Percentiles rank a stretch among this genome's conserved stretches.
Conservation (phyloP, 2,797 vertebrate species). For the Tiaroga cobitis region DNA sequence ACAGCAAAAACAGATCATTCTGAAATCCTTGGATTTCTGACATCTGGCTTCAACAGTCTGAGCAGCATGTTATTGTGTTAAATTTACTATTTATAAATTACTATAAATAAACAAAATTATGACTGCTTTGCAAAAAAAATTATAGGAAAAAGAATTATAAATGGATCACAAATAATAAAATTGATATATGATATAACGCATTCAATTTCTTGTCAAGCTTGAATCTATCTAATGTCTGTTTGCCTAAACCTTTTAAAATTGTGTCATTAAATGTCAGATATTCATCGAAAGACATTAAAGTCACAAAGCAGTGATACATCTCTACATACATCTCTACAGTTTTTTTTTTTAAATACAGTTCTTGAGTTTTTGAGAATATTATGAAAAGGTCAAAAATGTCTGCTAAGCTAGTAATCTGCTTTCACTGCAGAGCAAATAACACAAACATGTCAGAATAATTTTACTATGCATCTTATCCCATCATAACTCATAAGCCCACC, state of each 20-base stretch:
- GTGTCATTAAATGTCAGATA: slow-evolving; percentile 21
- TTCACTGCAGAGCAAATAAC: slow-evolving; percentile 36
- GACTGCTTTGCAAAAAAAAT: not conserved
- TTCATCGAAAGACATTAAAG: not conserved
- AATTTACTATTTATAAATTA: not conserved
- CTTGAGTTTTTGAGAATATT: not conserved
- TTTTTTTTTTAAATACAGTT: not conserved
- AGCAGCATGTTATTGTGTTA: not conserved
- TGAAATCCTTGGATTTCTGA: not conserved
- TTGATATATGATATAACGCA: not conserved
- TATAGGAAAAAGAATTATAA: not conserved
- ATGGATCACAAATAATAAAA: not conserved
- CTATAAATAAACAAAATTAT: not conserved
- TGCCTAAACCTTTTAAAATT: not conserved
- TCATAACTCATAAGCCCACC: slow-evolving; percentile 44
- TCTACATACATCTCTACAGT: not conserved
- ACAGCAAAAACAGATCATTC: not conserved
- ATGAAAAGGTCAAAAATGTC: slow-evolving; percentile 46
- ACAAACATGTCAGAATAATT: slow-evolving; percentile 51
- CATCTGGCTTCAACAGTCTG: not conserved
- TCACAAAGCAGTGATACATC: not conserved
- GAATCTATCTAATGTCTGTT: not conserved
- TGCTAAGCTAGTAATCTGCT: slow-evolving; percentile 34
- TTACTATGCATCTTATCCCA: slow-evolving; percentile 34
- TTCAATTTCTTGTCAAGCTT: not conserved